Base-by-base conservation (phyloP, 2,888 invertebrate species). In the Melitaea athalia region DNA sequence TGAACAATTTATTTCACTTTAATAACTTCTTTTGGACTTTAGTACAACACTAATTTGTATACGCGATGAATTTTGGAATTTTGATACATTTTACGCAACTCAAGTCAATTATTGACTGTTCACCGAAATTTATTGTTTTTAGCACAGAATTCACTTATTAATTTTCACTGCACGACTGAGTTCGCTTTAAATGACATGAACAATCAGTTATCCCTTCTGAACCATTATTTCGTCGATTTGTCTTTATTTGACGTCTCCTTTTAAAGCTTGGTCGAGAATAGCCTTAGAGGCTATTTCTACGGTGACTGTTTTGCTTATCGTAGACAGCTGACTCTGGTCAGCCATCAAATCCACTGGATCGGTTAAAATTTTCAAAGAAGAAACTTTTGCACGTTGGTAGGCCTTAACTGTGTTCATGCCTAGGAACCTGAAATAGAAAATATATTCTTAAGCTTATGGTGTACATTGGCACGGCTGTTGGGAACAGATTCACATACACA, bases 351-450 rank as follows among this genome's bases (percentile, higher is more conserved):
- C 71, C 0, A 75, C 52, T 0, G 85, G 83, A 61, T 87, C 91
- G 14, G 89, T 86, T 24, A 88, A 79, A 78, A 98, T 98, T 81
- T 95, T 96, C 62, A 98, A 94, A 1, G 97, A 96, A 49, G 97
- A 97, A 12, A 98, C 97, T 90, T 97, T 97, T 77, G 98, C 98
- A 71, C 97, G 95, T 80, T 98, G 97, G 92, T 97, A 98, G n/a
- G 98, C 98, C 67, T 96, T 95, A 62, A 97, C 95, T 2, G 97
- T 97, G 81, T 97, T 97, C 85, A 97, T 95, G 72, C 97, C 97
- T 74, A 98, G 93, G 85, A 96, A 96, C 86, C 98, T 98, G 88
- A 8, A 76, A 75, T 75, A 47, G 65, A n/a, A 24, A n/a, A 63
- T 60, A 63, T 65, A 38, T 38, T 14, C 15, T 15, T 6, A 31